phyloP scores from a whole-genome alignment of 2,113 vertebrate species.

The Ammodytes dubius region DNA sequence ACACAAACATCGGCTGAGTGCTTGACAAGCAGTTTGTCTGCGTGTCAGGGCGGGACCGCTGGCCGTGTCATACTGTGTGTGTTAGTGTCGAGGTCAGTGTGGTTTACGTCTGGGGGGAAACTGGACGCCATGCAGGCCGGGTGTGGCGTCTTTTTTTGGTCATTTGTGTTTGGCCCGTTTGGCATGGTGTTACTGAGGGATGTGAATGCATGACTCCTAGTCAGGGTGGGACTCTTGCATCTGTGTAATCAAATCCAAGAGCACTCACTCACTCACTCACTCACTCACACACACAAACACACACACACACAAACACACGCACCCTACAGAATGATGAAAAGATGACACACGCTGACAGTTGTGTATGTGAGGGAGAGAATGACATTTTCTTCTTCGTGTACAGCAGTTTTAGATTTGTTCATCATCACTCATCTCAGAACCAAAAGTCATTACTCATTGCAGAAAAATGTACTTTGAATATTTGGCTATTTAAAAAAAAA shows the following conservation, averaged over 20 bases:
- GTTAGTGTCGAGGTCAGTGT: constrained; percentile 26
- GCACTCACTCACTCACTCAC: neutral
- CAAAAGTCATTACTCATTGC: constrained; percentile 5
- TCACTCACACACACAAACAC: constrained; percentile 25
- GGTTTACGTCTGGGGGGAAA: constrained; percentile 19
- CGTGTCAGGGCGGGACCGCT: constrained; percentile 14
- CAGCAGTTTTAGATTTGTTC: constrained; percentile 16
- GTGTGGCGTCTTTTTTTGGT: constrained; percentile 39
- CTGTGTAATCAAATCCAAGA: constrained; percentile 60
- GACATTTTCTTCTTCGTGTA: neutral
- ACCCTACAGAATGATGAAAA: constrained; percentile 41
- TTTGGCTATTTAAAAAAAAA: neutral
- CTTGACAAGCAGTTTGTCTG: constrained; percentile 3
- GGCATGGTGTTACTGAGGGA: constrained; percentile 7
- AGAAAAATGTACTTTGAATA: neutral
- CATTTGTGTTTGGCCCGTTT: constrained; percentile 38
- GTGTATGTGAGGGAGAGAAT: neutral
- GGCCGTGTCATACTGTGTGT: constrained; percentile 1
- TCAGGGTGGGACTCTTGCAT: constrained; percentile 55
- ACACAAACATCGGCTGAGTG: neutral
- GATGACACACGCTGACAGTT: constrained; percentile 21
- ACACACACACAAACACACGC: neutral
- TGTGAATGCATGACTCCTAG: constrained; percentile 33
- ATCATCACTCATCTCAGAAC: neutral
- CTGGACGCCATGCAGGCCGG: constrained; percentile 6